phyloP scores from a whole-genome alignment of 1,140 invertebrate genomes.

The Magallana gigas region DNA sequence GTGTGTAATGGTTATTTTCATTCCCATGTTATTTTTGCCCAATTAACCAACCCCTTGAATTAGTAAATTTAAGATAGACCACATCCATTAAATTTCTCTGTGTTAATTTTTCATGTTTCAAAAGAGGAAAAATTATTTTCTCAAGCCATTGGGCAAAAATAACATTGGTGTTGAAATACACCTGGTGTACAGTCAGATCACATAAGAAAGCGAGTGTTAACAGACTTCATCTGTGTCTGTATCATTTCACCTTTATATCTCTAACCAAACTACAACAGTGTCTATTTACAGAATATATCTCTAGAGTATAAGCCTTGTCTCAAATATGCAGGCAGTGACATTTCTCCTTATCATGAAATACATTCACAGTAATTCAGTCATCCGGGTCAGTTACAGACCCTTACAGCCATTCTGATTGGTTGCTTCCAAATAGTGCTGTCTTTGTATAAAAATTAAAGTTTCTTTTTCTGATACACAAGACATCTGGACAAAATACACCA shows the following conservation, averaged over 20 bases:
- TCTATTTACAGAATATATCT: too few species aligned
- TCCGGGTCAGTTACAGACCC: background rate
- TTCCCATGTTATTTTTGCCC: too few species aligned
- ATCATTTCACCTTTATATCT: too few species aligned
- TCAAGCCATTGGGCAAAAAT: background rate
- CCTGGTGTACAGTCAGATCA: too few species aligned
- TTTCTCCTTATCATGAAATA: background rate
- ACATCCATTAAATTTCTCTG: background rate
- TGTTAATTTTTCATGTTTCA: too few species aligned
- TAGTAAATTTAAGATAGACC: too few species aligned
- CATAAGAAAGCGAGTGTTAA: too few species aligned
- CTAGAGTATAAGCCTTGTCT: background rate
- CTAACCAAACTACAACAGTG: too few species aligned
- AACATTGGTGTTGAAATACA: too few species aligned
- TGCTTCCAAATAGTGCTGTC: background rate
- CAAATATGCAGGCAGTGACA: conserved; percentile 6
- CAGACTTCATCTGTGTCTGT: too few species aligned
- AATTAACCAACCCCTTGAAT: too few species aligned
- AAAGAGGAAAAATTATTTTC: background rate
- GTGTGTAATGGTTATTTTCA: background rate
- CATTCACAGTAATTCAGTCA: background rate
- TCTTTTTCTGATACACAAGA: conserved; percentile 19
- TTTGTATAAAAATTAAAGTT: background rate
- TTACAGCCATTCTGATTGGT: background rate
- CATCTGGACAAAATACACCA: conserved; percentile 13